A percentile compares a stretch with the other conserved stretches of the same genome.
These are phyloP conservation scores for Plotosus lineatus DNA, from an alignment of 2,113 vertebrate species.

Conservation along the genomic window DNA sequence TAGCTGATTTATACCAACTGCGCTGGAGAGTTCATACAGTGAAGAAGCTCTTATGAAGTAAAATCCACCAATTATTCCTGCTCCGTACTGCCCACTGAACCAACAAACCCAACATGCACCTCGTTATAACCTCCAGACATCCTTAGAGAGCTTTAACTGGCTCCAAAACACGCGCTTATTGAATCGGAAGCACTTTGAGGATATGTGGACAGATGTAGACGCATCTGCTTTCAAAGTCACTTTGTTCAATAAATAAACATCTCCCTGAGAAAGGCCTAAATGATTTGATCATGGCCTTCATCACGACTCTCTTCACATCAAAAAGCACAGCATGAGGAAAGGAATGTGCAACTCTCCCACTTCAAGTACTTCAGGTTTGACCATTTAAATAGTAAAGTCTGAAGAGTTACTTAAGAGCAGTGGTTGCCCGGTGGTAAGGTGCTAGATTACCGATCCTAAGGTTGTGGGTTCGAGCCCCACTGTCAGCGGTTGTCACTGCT, in stretches of 20 bases:
- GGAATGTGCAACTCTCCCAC: slow-evolving; percentile 20
- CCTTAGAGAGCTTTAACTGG: not conserved
- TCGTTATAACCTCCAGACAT: too few species aligned
- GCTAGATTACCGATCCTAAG: too few species aligned
- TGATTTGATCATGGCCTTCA: slow-evolving; percentile 45
- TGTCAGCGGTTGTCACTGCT: too few species aligned
- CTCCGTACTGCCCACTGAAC: not conserved
- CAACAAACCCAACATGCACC: not conserved
- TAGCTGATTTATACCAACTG: not conserved
- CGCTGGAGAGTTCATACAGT: not conserved
- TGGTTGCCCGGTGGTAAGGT: too few species aligned
- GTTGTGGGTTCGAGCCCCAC: too few species aligned
- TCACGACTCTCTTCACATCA: slow-evolving; percentile 27
- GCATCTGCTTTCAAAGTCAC: not conserved
- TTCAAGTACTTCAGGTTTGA: too few species aligned
- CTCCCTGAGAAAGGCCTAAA: slow-evolving; percentile 29
- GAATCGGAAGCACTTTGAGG: not conserved
- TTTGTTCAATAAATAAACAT: slow-evolving; percentile 35
- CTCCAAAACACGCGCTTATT: too few species aligned
- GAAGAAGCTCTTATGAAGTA: not conserved
- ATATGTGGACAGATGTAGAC: not conserved
- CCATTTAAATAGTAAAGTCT: too few species aligned
- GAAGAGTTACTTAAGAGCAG: too few species aligned
- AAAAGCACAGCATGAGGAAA: slow-evolving; percentile 49
- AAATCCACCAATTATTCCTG: not conserved